A percentile compares a stretch with the other conserved stretches of the same genome.
Evolutionary conservation across 2,113 vertebrate genomes (phyloP).

Genomic region (Ophiodon elongatus): DNA sequence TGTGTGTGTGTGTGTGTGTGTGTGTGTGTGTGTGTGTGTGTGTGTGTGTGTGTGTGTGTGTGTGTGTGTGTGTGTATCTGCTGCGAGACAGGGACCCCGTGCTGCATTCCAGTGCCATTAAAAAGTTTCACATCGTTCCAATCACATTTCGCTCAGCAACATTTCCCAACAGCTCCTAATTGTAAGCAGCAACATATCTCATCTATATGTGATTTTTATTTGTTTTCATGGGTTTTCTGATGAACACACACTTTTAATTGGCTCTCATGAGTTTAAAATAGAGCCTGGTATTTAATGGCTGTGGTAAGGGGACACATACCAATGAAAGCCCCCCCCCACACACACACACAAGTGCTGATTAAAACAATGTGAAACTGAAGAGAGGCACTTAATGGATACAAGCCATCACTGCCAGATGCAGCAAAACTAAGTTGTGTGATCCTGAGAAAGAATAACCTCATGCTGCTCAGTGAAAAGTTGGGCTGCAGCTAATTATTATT

Average conservation of each 20-base stretch:
- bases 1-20: neutral
- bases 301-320: conserved; percentile 76
- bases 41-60: conserved; percentile 10
- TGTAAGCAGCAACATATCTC: conserved; percentile 67
- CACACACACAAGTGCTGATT: conserved; percentile 60
- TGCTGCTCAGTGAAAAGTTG: conserved; percentile 8
- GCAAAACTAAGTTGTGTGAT: conserved; percentile 38
- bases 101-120: conserved; percentile 68
- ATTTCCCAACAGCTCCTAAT: conserved; percentile 57
- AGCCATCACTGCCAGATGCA: conserved; percentile 59
- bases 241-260: conserved; percentile 74
- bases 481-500: neutral
- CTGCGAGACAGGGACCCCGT: conserved; percentile 35
- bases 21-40: conserved; percentile 8
- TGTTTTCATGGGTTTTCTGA: conserved; percentile 76
- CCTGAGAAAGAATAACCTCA: conserved; percentile 24
- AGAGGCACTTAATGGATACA: conserved; percentile 70
- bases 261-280: conserved; percentile 70
- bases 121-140: conserved; percentile 60
- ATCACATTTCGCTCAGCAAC: conserved; percentile 58
- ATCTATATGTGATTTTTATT: conserved; percentile 73
- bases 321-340: conserved; percentile 40
- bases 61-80: conserved; percentile 3
- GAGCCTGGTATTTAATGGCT: conserved; percentile 66
- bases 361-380: conserved; percentile 77